Conservation (phyloP, 92 coral and sea anemone genomes). For the Isaurus tuberculatus region DNA sequence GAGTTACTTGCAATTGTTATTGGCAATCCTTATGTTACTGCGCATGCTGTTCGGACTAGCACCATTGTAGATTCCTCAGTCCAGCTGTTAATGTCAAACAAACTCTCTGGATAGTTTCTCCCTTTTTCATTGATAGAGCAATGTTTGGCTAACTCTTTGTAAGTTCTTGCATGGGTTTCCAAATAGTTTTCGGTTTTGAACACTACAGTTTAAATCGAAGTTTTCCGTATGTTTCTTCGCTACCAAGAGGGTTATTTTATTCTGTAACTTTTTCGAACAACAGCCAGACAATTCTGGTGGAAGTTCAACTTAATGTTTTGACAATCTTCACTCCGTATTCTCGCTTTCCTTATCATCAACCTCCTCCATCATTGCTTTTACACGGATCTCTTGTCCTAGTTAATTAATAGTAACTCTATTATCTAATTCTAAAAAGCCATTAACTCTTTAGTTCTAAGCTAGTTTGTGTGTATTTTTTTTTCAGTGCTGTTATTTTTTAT, state of each 20-base stretch:
- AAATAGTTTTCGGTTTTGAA: conserved; percentile 86
- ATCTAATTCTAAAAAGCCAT: no score
- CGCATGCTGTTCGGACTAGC: no score
- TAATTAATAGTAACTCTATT: not conserved
- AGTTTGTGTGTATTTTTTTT: no score
- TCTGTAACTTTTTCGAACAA: conserved; percentile 94
- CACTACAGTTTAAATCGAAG: conserved; percentile 77
- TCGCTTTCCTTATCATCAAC: conserved; percentile 67
- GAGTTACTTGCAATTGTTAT: no score
- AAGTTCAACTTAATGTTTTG: conserved; percentile 54
- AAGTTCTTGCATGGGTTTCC: conserved; percentile 97
- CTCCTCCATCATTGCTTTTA: not conserved
- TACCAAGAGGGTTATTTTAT: conserved; percentile 74
- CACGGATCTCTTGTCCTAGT: not conserved
- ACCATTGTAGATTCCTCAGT: conserved; percentile 92
- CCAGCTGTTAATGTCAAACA: conserved; percentile 91
- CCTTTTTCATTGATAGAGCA: conserved; percentile 92
- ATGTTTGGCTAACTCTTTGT: conserved; percentile 84
- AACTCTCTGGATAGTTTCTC: conserved; percentile 85
- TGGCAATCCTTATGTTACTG: no score
- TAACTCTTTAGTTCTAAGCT: no score
- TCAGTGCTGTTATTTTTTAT: no score
- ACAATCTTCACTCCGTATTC: conserved; percentile 39
- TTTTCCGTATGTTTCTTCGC: conserved; percentile 77
- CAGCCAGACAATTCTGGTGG: conserved; percentile 94